Evolutionary conservation across 2,113 vertebrate genomes (phyloP).

Genomic region (Podocnemis expansa): DNA sequence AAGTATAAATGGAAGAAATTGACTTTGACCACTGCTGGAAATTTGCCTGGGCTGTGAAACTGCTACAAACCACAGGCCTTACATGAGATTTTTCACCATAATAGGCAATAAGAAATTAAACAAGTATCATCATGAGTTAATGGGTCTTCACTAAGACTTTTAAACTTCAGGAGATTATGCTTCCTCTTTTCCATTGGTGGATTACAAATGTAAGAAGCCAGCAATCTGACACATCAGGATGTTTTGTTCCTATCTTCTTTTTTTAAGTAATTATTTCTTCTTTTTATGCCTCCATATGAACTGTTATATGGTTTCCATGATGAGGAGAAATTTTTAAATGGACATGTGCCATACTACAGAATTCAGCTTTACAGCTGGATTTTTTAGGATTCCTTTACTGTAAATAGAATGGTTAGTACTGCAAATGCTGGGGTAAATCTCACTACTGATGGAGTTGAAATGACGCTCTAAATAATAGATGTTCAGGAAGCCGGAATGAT

Average conservation of each 20-base stretch:
- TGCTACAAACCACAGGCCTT: background rate
- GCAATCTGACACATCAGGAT: background rate
- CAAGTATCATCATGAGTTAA: background rate
- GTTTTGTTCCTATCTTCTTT: background rate
- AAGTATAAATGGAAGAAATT: background rate
- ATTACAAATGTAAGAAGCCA: background rate
- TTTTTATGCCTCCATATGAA: background rate
- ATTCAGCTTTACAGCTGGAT: too few relatives aligned
- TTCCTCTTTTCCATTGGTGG: background rate
- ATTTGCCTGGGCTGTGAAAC: background rate
- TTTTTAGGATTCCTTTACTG: background rate
- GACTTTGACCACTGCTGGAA: background rate
- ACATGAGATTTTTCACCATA: background rate
- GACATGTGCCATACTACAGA: background rate
- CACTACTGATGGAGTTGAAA: conserved; percentile 34
- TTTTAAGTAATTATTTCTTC: background rate
- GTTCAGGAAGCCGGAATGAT: conserved; percentile 53
- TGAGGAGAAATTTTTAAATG: background rate
- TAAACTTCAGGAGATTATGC: background rate
- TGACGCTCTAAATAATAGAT: conserved; percentile 58
- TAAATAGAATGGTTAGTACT: background rate
- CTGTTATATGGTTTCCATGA: background rate
- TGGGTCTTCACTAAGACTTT: background rate
- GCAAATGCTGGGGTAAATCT: conserved; percentile 34
- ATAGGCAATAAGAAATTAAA: background rate